Percentiles rank a stretch among this genome's conserved stretches.
Evolutionary conservation across 2,797 vertebrate species (phyloP).

Genomic region (Parauchenoglanis ngamensis): DNA sequence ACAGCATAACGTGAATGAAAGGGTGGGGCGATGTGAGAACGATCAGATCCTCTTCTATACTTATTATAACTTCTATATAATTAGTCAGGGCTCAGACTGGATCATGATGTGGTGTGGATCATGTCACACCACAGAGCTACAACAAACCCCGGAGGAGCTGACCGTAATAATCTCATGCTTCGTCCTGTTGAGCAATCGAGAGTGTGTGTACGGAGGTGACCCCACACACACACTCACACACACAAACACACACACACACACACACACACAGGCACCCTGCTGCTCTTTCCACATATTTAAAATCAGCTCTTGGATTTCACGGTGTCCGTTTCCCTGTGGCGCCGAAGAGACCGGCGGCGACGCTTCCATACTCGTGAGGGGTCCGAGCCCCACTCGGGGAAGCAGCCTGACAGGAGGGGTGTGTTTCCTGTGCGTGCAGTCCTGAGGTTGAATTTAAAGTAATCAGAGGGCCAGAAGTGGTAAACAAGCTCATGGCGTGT

Average conservation of each 20-base stretch:
- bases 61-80: background rate
- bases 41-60: too few relatives aligned
- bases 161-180: background rate
- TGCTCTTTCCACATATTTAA: constrained; percentile 37
- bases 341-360: constrained; percentile 49
- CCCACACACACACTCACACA: background rate
- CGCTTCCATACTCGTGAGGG: constrained; percentile 28
- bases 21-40: background rate
- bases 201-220: constrained; percentile 17
- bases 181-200: constrained; percentile 18
- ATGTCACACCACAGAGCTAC: background rate
- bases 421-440: background rate
- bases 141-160: background rate
- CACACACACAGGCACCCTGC: background rate
- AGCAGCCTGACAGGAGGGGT: background rate
- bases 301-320: constrained; percentile 18
- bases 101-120: background rate
- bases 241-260: background rate
- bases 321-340: constrained; percentile 37
- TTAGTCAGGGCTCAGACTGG: background rate
- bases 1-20: background rate
- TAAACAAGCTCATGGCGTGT: constrained; percentile 14
- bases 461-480: background rate
- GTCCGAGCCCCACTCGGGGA: constrained; percentile 11
- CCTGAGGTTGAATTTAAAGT: background rate